Conservation (phyloP, 2,113 vertebrate species). For the Noturus placidus region DNA sequence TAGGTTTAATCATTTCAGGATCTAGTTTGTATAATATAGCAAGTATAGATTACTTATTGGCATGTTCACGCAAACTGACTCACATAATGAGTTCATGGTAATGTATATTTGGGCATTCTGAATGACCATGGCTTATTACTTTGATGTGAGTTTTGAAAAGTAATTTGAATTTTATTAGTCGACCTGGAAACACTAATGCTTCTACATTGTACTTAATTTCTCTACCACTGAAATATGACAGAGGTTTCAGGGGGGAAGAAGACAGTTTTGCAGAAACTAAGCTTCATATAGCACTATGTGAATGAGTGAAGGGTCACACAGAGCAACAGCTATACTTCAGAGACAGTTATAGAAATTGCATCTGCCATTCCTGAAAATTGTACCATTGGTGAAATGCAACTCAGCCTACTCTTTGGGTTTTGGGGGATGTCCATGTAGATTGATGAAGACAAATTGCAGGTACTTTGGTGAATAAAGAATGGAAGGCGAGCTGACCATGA, state of each 20-base stretch:
- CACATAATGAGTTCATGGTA: background rate
- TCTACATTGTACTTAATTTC: conserved; percentile 59
- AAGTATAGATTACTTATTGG: background rate
- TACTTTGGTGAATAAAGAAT: conserved; percentile 53
- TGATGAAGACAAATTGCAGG: conserved; percentile 79
- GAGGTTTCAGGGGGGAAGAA: conserved; percentile 45
- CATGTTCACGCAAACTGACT: background rate
- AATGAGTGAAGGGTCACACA: conserved; percentile 72
- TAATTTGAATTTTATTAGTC: conserved; percentile 3
- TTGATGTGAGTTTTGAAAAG: background rate
- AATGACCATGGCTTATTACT: background rate
- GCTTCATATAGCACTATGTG: conserved; percentile 42
- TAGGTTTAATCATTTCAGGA: background rate
- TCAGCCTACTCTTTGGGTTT: conserved; percentile 69
- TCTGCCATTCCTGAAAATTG: conserved; percentile 80
- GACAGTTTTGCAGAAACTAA: conserved; percentile 66
- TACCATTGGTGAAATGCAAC: conserved; percentile 75
- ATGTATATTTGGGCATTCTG: background rate
- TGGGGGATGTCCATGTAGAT: conserved; percentile 69
- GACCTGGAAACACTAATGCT: background rate
- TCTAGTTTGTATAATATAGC: background rate
- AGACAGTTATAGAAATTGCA: conserved; percentile 75
- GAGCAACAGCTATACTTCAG: conserved; percentile 71
- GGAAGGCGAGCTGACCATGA: conserved; percentile 20
- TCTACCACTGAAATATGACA: conserved; percentile 52